Evolutionary conservation across 2,797 vertebrate species (phyloP).

Genomic region (Cirrhinus molitorella): DNA sequence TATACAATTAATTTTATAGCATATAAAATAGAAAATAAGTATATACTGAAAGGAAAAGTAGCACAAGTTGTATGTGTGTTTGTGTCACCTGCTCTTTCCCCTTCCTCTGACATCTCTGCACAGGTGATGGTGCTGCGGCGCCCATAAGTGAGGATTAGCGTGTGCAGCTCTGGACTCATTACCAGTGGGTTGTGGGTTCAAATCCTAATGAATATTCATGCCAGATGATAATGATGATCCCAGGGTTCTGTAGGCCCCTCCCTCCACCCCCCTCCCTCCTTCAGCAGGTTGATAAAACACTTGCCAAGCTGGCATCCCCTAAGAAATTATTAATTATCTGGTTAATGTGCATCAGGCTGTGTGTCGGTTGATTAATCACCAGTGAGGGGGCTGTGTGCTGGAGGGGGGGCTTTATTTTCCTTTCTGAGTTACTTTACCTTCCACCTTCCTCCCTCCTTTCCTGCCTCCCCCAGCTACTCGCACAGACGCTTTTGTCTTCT

Average conservation of each 20-base stretch:
- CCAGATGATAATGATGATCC: constrained; percentile 65
- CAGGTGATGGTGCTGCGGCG: constrained; percentile 38
- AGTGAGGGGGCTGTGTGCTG: constrained; percentile 84
- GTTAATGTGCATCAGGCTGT: constrained; percentile 97
- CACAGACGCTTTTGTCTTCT: constrained; percentile 57
- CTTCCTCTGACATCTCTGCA: constrained; percentile 38
- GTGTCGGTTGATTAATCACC: constrained; percentile 97
- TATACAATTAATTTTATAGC: not conserved
- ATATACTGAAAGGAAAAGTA: not conserved
- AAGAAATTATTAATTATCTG: constrained; percentile 99
- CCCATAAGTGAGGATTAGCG: constrained; percentile 59
- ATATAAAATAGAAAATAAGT: not conserved
- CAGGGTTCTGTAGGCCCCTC: constrained; percentile 56
- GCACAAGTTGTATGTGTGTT: constrained; percentile 6
- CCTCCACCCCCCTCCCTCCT: constrained; percentile 48
- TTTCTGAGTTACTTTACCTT: constrained; percentile 52
- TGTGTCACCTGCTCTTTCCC: constrained; percentile 34
- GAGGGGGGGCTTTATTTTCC: constrained; percentile 66
- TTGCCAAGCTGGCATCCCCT: constrained; percentile 88
- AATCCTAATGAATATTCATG: constrained; percentile 66
- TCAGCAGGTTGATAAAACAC: constrained; percentile 91
- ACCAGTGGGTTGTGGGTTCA: constrained; percentile 66
- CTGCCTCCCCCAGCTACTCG: constrained; percentile 36
- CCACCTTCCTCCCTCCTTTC: constrained; percentile 48
- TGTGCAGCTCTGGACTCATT: constrained; percentile 58